Evolutionary conservation across 2,113 vertebrate species (phyloP), one percentile per base, ranked within the genome.

Genomic region (Petromus typicus): DNA sequence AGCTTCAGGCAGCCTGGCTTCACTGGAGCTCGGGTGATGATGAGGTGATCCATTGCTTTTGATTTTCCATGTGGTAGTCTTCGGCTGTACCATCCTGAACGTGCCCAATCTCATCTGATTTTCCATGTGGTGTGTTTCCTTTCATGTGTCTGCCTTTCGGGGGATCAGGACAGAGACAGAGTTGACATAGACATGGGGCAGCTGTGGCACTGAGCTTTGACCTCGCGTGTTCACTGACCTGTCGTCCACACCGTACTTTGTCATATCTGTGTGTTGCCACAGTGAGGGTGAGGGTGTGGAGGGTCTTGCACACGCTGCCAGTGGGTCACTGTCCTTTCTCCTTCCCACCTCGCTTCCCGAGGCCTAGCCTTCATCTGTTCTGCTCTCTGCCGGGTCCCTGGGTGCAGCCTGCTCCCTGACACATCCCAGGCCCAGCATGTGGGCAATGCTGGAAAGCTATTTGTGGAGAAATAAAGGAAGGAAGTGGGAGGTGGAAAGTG

Each of bases 111-210:
- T n/a, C n/a, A n/a, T n/a, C n/a, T n/a, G n/a, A n/a, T n/a, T 89
- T 85, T 54, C 40, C 30, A 0, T 69, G n/a, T n/a, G 0, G 12
- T 43, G 69, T n/a, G 6, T 94, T 88, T 91, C 37, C 7, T 92
- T 96, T 95, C 3, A 11, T 67, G 20, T 82, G 71, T 71, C 0
- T 22, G 0, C 54, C 59, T 54, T 16, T 30, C 57, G 43, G 3
- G 16, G 97, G n/a, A 59, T 34, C 54, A 22, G n/a, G 43, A 56
- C 27, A 59, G 48, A 91, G 67, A 95, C 85, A 75, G 67, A 75
- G 30, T n/a, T 8, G 59, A 22, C 12, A 2, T 16, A 89, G 73
- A 32, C 3, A 32, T 45, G 66, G 79, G 32, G n/a, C 23, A 1
- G 51, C 51, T 10, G 3, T 66, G 57, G 22, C 30, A 48, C 95